These are phyloP conservation scores for Agonopterix heracliana DNA, from an alignment of 2,888 invertebrate species.

Conservation along the genomic window DNA sequence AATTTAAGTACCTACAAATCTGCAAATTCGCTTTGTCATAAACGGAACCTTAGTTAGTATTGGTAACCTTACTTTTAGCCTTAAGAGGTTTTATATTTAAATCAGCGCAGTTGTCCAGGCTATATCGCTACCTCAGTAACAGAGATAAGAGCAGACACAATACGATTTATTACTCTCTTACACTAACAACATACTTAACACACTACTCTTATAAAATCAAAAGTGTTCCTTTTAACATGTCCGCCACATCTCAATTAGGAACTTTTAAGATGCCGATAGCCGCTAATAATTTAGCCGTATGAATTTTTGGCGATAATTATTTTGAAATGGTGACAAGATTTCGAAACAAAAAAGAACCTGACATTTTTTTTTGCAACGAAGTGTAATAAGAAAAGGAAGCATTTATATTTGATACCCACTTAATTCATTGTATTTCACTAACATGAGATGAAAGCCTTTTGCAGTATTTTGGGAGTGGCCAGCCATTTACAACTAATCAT, in stretches of 20 bases:
- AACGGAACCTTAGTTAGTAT: too few species aligned
- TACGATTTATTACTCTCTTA: slow-evolving; percentile 68
- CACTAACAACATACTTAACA: slow-evolving; percentile 42
- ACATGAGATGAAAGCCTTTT: too few species aligned
- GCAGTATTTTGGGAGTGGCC: too few species aligned
- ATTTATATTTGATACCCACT: too few species aligned
- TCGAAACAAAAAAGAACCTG: too few species aligned
- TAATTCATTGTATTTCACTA: too few species aligned
- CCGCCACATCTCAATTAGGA: slow-evolving; percentile 55
- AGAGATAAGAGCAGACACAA: slow-evolving; percentile 60
- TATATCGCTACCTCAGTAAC: slow-evolving; percentile 61
- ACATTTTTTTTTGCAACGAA: too few species aligned
- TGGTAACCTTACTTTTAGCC: slow-evolving; percentile 5
- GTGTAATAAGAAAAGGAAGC: too few species aligned
- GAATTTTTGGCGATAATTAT: slow-evolving; percentile 11
- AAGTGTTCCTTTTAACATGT: slow-evolving; percentile 43
- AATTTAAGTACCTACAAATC: too few species aligned
- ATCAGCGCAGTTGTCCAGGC: slow-evolving; percentile 50
- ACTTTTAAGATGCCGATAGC: slow-evolving; percentile 39
- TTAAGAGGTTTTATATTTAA: slow-evolving; percentile 63
- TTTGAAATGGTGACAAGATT: too few species aligned
- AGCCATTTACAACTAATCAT: too few species aligned
- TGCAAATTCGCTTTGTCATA: too few species aligned
- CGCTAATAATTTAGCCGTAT: slow-evolving; percentile 14
- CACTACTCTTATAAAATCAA: slow-evolving; percentile 31